Evolutionary conservation across 2,113 vertebrate genomes (phyloP).

Genomic region (Odocoileus hemionus): DNA sequence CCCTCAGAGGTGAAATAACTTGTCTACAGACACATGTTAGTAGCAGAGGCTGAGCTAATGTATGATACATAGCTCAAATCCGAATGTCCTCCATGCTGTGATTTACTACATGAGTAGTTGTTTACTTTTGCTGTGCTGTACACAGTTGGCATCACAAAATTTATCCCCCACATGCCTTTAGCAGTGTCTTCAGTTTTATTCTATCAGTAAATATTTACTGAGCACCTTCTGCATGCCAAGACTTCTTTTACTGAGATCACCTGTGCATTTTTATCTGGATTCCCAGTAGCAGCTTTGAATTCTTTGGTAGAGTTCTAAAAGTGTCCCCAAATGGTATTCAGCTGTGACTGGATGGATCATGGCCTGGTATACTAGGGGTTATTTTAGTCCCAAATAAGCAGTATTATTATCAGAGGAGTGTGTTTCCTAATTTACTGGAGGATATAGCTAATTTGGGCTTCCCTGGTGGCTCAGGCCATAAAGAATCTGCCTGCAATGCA

Average conservation of each 20-base stretch:
- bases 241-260: neutral
- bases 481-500: neutral
- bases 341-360: neutral
- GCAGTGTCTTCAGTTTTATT: neutral
- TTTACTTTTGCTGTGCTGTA: neutral
- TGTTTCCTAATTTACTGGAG: neutral
- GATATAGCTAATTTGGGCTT: neutral
- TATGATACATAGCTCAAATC: neutral
- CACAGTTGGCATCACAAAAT: neutral
- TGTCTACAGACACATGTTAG: neutral
- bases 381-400: neutral
- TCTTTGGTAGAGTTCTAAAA: neutral
- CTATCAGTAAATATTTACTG: neutral
- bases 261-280: neutral
- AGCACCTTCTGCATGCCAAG: neutral
- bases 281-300: neutral
- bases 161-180: neutral
- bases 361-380: neutral
- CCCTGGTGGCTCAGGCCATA: neutral
- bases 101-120: neutral
- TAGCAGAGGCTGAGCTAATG: neutral
- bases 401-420: neutral
- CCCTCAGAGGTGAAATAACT: neutral
- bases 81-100: neutral
- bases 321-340: neutral